Percentiles rank a stretch among this genome's conserved stretches.
These are phyloP conservation scores for Linurgus olivaceus DNA, from an alignment of 2,797 vertebrate species.

Conservation along the genomic window DNA sequence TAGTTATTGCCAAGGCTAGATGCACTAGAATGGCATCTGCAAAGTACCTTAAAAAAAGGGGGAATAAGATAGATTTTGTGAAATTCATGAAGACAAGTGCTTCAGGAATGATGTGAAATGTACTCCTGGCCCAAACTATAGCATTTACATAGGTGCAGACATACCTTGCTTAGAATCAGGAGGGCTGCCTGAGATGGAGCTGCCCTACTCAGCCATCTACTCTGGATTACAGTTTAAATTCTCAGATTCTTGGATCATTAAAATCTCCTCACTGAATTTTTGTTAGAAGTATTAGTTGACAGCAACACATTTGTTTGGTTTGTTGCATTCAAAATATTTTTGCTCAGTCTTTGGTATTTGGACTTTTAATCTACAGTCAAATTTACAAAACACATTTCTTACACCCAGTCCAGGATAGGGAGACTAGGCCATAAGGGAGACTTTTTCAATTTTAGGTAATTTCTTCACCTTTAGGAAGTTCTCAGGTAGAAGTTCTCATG, in stretches of 20 bases:
- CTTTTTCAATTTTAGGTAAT: not conserved
- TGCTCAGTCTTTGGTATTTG: not conserved
- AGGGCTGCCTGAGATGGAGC: not conserved
- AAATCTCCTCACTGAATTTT: not conserved
- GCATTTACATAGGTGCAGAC: not conserved
- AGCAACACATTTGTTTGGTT: not conserved
- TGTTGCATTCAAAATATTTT: not conserved
- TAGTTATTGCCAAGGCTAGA: not conserved
- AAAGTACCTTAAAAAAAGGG: not conserved
- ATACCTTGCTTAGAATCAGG: not conserved
- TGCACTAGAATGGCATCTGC: not conserved
- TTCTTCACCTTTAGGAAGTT: not conserved
- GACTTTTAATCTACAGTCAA: not conserved
- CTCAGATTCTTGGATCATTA: not conserved
- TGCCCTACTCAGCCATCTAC: not conserved
- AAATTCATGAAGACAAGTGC: not conserved
- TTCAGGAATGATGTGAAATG: not conserved
- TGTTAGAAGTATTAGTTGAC: not conserved
- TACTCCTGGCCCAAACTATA: not conserved
- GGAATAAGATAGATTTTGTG: not conserved
- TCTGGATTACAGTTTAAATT: not conserved
- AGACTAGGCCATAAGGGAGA: not conserved
- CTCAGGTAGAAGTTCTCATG: not conserved
- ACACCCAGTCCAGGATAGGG: not conserved
- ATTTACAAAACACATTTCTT: not conserved